Percentiles rank a stretch among this genome's conserved stretches.
Evolutionary conservation across 2,797 vertebrate species (phyloP).

Genomic region (Squalus acanthias): DNA sequence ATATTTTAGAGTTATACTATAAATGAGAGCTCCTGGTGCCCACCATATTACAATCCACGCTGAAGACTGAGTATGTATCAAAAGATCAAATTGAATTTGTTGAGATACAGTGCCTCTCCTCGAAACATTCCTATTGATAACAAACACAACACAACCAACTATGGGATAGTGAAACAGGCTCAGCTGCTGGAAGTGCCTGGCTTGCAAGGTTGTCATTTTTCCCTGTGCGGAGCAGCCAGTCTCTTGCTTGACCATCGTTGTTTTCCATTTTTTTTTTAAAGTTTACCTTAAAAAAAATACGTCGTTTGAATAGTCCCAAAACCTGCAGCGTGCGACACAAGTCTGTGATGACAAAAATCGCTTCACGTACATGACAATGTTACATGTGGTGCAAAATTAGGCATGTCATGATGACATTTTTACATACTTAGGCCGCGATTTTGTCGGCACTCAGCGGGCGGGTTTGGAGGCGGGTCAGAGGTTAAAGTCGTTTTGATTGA

Average conservation of each 20-base stretch:
- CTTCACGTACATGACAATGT: not conserved
- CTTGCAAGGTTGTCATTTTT: not conserved
- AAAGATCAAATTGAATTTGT: constrained; percentile 6
- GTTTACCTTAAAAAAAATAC: not conserved
- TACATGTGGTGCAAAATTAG: not conserved
- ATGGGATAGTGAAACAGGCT: not conserved
- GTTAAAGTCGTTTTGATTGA: too few species aligned
- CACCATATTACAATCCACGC: not conserved
- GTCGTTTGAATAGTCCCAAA: not conserved
- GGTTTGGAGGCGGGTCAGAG: too few species aligned
- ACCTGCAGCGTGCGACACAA: not conserved
- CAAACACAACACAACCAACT: not conserved
- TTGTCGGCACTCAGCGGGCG: too few species aligned
- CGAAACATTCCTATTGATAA: not conserved
- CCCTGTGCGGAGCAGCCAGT: not conserved
- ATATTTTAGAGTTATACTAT: constrained; percentile 30
- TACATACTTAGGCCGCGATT: not conserved
- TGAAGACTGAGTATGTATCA: not conserved
- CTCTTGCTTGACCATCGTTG: not conserved
- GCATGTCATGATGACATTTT: not conserved
- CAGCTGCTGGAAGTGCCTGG: not conserved
- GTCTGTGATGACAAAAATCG: not conserved
- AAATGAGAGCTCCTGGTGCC: constrained; percentile 27
- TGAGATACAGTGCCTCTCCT: not conserved
- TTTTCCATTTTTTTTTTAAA: not conserved